These are phyloP conservation scores for Lasioglossum figueresi DNA, from an alignment of 2,888 invertebrate species.

Conservation along the genomic window DNA sequence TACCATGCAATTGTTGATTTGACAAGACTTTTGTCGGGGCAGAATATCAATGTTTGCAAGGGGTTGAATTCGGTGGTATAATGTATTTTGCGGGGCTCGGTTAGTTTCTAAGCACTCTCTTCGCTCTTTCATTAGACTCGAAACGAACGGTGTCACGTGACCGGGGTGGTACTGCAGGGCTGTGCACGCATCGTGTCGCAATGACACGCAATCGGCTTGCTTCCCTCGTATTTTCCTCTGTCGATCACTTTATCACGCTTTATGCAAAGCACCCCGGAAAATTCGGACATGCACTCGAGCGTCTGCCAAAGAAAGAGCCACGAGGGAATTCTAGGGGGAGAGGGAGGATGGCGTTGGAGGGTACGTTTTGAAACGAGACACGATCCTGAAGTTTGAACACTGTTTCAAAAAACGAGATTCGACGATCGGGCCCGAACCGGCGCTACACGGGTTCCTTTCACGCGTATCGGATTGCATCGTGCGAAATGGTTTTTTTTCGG, in stretches of 20 bases:
- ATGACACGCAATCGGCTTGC: background rate
- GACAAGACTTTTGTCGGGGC: background rate
- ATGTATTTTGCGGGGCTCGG: background rate
- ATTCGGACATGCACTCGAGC: background rate
- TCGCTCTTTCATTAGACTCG: background rate
- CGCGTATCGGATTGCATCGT: slow-evolving; percentile 17
- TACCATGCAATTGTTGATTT: background rate
- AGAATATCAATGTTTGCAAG: too few relatives aligned
- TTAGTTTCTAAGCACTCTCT: background rate
- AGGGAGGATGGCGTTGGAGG: background rate
- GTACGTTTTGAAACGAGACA: background rate
- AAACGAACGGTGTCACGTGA: background rate
- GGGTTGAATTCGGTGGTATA: too few relatives aligned
- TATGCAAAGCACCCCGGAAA: background rate
- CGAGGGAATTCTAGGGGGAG: background rate
- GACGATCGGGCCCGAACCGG: background rate
- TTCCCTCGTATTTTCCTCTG: background rate
- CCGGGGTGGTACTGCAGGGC: background rate
- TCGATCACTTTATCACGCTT: background rate
- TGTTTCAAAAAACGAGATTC: slow-evolving; percentile 5
- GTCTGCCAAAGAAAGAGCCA: background rate
- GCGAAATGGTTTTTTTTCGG: background rate
- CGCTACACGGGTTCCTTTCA: slow-evolving; percentile 9
- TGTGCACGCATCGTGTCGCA: background rate
- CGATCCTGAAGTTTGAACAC: slow-evolving; percentile 14